A percentile compares a stretch with the other conserved stretches of the same genome.
phyloP scores from a whole-genome alignment of 2,113 vertebrate genomes.

The Brachyistius frenatus region DNA sequence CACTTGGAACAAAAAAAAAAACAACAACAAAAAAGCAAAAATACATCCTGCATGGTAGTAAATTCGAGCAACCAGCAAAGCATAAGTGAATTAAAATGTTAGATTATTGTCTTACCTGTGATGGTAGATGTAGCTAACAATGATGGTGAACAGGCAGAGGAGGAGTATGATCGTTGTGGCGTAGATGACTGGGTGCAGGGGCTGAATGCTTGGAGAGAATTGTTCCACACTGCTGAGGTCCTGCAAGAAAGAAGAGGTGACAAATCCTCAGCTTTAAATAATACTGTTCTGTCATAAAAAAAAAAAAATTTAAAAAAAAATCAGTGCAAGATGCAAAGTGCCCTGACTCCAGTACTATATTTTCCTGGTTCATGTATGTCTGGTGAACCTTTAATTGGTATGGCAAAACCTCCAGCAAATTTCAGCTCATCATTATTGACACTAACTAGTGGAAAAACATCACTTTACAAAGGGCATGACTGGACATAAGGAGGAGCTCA shows the following conservation, averaged over 20 bases:
- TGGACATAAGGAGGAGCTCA: neutral
- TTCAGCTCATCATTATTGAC: too few species aligned
- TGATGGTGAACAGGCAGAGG: slow-evolving; percentile 88
- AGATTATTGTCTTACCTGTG: slow-evolving; percentile 86
- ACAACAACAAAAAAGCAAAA: too few species aligned
- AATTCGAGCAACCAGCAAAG: too few species aligned
- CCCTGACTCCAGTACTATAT: neutral
- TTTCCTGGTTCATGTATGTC: neutral
- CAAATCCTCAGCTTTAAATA: neutral
- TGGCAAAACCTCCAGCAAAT: neutral
- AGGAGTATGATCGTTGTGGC: slow-evolving; percentile 89
- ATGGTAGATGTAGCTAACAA: slow-evolving; percentile 92
- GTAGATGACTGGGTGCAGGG: slow-evolving; percentile 94
- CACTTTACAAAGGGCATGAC: too few species aligned
- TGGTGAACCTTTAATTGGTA: too few species aligned
- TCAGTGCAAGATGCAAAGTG: neutral
- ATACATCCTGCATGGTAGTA: too few species aligned
- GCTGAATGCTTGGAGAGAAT: slow-evolving; percentile 82
- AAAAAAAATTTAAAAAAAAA: too few species aligned
- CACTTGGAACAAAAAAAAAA: too few species aligned
- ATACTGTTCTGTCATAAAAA: neutral
- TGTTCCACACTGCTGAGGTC: slow-evolving; percentile 90
- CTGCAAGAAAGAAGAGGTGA: slow-evolving; percentile 73
- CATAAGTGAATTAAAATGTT: neutral
- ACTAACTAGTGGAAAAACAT: too few species aligned